Percentiles rank a stretch among this genome's conserved stretches.
These are phyloP conservation scores for Phaetusa simplex DNA, from an alignment of 2,113 vertebrate genomes.

Conservation along the genomic window DNA sequence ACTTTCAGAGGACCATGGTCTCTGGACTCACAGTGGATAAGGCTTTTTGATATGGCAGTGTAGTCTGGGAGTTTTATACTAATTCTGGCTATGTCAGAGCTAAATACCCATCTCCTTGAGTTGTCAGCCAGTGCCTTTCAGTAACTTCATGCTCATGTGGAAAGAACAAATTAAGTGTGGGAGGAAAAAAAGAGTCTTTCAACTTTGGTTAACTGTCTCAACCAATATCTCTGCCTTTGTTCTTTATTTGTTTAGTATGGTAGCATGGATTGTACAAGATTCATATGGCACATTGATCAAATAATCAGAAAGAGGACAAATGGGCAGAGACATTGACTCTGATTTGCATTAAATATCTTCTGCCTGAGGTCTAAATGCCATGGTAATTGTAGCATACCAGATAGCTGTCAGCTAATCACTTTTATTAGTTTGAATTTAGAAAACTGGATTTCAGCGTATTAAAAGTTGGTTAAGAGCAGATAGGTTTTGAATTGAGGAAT, in stretches of 20 bases:
- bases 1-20: not conserved
- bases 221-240: constrained; percentile 27
- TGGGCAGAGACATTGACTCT: constrained; percentile 51
- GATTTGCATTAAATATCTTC: constrained; percentile 53
- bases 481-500: constrained; percentile 70
- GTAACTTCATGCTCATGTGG: not conserved
- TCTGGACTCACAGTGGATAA: not conserved
- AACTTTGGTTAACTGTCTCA: constrained; percentile 6
- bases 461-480: constrained; percentile 70
- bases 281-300: constrained; percentile 47
- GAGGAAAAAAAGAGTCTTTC: not conserved
- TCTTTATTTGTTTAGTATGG: constrained; percentile 42
- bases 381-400: constrained; percentile 52
- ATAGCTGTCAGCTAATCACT: constrained; percentile 71
- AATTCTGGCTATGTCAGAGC: constrained; percentile 12
- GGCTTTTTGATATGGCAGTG: not conserved
- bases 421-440: constrained; percentile 74
- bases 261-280: constrained; percentile 12
- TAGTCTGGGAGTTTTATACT: not conserved
- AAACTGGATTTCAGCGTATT: constrained; percentile 69
- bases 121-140: constrained; percentile 19
- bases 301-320: constrained; percentile 59
- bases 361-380: constrained; percentile 55
- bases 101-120: not conserved
- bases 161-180: constrained; percentile 19